phyloP scores from a whole-genome alignment of 2,888 invertebrate genomes.

The Agriopis aurantiaria region DNA sequence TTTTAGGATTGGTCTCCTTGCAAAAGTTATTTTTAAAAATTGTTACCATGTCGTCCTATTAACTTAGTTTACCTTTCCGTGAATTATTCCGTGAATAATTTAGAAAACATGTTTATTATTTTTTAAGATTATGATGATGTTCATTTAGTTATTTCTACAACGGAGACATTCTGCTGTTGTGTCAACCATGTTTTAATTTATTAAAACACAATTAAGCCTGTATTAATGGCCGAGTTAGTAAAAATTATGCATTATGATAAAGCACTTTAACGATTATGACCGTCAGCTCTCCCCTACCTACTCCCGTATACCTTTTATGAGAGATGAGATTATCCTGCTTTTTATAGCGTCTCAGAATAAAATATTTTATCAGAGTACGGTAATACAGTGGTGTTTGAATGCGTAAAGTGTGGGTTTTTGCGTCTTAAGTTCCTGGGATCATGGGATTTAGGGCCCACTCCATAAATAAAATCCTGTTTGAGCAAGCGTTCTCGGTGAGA shows the following conservation, averaged over 20 bases:
- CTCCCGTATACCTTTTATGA: constrained; percentile 50
- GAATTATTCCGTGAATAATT: too few relatives aligned
- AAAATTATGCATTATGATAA: constrained; percentile 5
- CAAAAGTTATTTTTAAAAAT: too few relatives aligned
- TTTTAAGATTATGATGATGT: too few relatives aligned
- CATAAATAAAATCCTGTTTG: constrained; percentile 33
- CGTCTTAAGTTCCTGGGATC: constrained; percentile 44
- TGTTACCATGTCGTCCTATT: too few relatives aligned
- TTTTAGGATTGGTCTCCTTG: too few relatives aligned
- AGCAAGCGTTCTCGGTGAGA: constrained; percentile 34
- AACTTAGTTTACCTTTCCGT: too few relatives aligned
- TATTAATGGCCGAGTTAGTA: not conserved
- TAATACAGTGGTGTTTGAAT: constrained; percentile 41
- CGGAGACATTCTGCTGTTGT: too few relatives aligned
- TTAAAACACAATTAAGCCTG: not conserved
- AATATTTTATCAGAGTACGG: constrained; percentile 42
- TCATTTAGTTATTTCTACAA: too few relatives aligned
- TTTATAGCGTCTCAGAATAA: constrained; percentile 49
- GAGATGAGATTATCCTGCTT: constrained; percentile 55
- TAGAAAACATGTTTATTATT: too few relatives aligned
- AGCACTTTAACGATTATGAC: constrained; percentile 12
- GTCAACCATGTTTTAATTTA: not conserved
- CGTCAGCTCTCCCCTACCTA: constrained; percentile 6
- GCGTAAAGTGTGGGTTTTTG: constrained; percentile 46
- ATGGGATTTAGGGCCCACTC: constrained; percentile 40